A percentile compares a stretch with the other conserved stretches of the same genome.
These are phyloP conservation scores for Spongia lamella DNA, from an alignment of 37 sponge, comb jelly and placozoan genomes.

Conservation along the genomic window DNA sequence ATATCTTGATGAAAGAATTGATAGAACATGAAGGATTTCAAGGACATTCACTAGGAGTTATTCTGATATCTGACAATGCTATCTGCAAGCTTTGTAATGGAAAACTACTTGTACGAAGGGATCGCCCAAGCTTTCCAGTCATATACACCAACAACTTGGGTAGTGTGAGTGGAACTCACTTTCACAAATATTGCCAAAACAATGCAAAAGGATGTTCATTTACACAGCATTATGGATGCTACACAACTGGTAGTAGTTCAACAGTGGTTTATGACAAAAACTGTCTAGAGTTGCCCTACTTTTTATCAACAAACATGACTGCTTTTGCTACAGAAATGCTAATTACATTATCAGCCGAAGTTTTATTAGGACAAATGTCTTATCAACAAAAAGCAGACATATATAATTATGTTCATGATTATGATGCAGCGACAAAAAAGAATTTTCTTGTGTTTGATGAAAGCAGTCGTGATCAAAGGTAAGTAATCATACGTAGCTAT, in stretches of 20 bases:
- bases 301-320: conserved; percentile 2
- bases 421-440: too few relatives aligned
- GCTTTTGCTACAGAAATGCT: conserved; percentile 6
- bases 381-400: conserved; percentile 22
- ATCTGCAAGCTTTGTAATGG: background rate
- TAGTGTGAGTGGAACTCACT: conserved; percentile 7
- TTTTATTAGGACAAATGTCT: conserved; percentile 20
- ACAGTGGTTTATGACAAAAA: background rate
- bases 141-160: background rate
- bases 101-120: background rate
- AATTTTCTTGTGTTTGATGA: too few relatives aligned
- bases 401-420: background rate
- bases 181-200: conserved; percentile 9
- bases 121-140: conserved; percentile 10
- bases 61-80: conserved; percentile 3
- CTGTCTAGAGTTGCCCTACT: conserved; percentile 9
- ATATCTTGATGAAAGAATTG: too few relatives aligned
- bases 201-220: conserved; percentile 10
- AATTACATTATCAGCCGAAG: background rate
- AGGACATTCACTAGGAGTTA: background rate
- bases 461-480: too few relatives aligned
- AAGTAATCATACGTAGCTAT: too few relatives aligned
- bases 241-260: background rate
- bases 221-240: conserved; percentile 16
- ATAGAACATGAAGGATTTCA: too few relatives aligned